Conservation (phyloP, 2,797 vertebrate genomes). For the Helicolenus hilgendorfi region DNA sequence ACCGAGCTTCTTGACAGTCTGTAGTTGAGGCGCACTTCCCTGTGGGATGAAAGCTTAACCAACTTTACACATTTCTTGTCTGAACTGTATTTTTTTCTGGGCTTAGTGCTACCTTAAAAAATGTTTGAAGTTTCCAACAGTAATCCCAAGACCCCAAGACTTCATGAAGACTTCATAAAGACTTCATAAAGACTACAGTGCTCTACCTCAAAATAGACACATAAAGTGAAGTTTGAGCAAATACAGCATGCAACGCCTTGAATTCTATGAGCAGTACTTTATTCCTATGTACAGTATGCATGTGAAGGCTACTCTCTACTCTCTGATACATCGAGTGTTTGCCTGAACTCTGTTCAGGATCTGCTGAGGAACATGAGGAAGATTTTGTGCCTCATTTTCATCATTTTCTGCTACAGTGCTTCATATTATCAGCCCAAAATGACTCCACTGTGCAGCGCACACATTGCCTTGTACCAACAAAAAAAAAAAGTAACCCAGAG, state of each 20-base stretch:
- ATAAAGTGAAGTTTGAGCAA: neutral
- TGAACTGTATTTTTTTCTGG: conserved; percentile 14
- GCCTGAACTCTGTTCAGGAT: conserved; percentile 7
- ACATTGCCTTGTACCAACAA: conserved; percentile 25
- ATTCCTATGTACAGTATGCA: neutral
- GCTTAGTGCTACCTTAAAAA: conserved; percentile 21
- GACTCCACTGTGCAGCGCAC: conserved; percentile 15
- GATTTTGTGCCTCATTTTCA: conserved; percentile 32
- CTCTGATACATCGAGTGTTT: neutral
- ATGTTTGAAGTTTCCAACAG: conserved; percentile 15
- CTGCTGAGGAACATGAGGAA: conserved; percentile 3
- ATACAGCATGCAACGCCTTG: neutral
- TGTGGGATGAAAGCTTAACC: conserved; percentile 49
- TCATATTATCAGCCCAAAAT: conserved; percentile 34
- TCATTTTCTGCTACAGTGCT: conserved; percentile 16
- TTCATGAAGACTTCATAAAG: conserved; percentile 26
- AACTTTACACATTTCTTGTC: conserved; percentile 37
- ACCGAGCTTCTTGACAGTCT: conserved; percentile 47
- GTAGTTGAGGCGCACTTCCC: conserved; percentile 10
- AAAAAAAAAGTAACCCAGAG: conserved; percentile 43
- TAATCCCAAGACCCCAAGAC: conserved; percentile 12
- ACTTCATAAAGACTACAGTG: conserved; percentile 16
- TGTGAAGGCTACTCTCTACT: neutral
- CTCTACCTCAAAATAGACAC: neutral
- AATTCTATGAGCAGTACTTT: neutral